These are phyloP conservation scores for Drosophila flavopinicola DNA, from an alignment of 2,888 invertebrate genomes.

Conservation along the genomic window DNA sequence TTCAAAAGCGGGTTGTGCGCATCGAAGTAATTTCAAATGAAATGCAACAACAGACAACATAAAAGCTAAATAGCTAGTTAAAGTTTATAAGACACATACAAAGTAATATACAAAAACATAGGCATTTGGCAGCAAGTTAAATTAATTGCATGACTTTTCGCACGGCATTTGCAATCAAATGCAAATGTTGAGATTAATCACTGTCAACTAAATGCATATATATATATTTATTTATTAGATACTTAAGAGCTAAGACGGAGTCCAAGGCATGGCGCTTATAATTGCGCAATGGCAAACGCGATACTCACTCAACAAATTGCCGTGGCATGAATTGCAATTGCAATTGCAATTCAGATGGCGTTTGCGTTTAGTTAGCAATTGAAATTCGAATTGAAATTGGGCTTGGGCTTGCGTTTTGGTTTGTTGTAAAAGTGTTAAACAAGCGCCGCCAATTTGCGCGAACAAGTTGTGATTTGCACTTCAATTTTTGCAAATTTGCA, in stretches of 20 bases:
- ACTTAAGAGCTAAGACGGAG: slow-evolving; percentile 62
- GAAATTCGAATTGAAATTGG: slow-evolving; percentile 37
- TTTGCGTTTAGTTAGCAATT: slow-evolving; percentile 45
- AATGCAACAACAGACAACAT: background rate
- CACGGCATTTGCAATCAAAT: slow-evolving; percentile 50
- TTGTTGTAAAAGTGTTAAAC: slow-evolving; percentile 55
- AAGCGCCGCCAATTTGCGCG: slow-evolving; percentile 52
- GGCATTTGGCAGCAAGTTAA: slow-evolving; percentile 35
- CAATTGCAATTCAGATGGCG: slow-evolving; percentile 44
- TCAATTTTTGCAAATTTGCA: slow-evolving; percentile 40
- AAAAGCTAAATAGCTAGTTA: slow-evolving; percentile 2
- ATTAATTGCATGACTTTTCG: slow-evolving; percentile 52
- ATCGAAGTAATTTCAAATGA: slow-evolving; percentile 1
- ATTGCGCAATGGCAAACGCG: slow-evolving; percentile 61
- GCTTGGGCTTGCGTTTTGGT: slow-evolving; percentile 1
- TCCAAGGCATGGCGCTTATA: slow-evolving; percentile 67
- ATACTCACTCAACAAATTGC: slow-evolving; percentile 66
- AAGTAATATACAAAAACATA: background rate
- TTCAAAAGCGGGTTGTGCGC: background rate
- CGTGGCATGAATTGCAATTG: slow-evolving; percentile 65
- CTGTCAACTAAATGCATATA: slow-evolving; percentile 65
- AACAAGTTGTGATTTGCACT: slow-evolving; percentile 56
- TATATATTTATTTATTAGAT: slow-evolving; percentile 56
- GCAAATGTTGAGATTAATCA: slow-evolving; percentile 74
- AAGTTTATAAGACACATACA: background rate